These are phyloP conservation scores for Epirrita christyi DNA, from an alignment of 2,888 invertebrate genomes.

Conservation along the genomic window DNA sequence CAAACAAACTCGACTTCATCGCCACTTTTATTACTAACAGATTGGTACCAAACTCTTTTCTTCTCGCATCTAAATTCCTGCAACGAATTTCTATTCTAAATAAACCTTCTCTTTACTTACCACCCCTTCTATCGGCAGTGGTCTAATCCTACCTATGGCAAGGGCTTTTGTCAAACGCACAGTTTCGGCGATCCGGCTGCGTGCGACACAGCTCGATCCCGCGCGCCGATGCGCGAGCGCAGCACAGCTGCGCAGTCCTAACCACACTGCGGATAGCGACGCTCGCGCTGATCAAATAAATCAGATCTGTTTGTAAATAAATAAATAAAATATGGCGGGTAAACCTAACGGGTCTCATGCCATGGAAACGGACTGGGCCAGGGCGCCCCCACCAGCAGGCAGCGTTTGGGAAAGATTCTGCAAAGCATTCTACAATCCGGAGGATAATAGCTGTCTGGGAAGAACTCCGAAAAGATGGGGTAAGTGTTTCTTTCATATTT, in stretches of 20 bases:
- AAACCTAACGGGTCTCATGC: slow-evolving; percentile 59
- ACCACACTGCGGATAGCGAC: slow-evolving; percentile 36
- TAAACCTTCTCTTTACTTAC: no score
- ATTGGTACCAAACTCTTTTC: no score
- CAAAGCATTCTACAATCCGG: slow-evolving; percentile 66
- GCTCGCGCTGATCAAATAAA: slow-evolving; percentile 7
- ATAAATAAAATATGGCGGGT: slow-evolving; percentile 50
- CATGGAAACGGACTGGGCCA: slow-evolving; percentile 68
- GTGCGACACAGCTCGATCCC: slow-evolving; percentile 37
- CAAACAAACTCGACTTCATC: no score
- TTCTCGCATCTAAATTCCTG: no score
- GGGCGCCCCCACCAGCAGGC: slow-evolving; percentile 62
- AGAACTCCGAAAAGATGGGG: slow-evolving; percentile 77
- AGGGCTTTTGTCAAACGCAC: slow-evolving; percentile 30
- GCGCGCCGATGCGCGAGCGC: slow-evolving; percentile 43
- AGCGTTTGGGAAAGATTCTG: slow-evolving; percentile 55
- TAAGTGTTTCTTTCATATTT: slow-evolving; percentile 47
- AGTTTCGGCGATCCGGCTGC: slow-evolving; percentile 21
- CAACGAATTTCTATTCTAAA: no score
- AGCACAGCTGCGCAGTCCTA: slow-evolving; percentile 46
- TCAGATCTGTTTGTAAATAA: no score
- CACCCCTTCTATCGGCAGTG: no score
- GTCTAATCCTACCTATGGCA: not conserved
- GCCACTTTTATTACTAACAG: no score
- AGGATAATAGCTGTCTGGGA: slow-evolving; percentile 72